Evolutionary conservation across 1,140 invertebrate genomes (phyloP).

Genomic region (Aethina tumida): DNA sequence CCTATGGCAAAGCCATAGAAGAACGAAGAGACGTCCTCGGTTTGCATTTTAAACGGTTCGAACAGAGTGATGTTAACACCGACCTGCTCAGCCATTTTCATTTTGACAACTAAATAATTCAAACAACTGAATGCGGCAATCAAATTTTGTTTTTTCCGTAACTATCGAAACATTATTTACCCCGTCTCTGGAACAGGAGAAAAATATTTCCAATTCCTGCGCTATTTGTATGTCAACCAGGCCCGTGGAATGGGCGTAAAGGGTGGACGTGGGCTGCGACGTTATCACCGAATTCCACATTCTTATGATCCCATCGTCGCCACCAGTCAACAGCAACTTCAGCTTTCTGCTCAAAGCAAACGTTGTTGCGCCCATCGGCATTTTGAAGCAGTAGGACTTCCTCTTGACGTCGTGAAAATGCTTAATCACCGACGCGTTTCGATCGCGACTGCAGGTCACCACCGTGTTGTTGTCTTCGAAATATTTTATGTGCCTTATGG

Average conservation of each 20-base stretch:
- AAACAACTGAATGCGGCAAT: not conserved
- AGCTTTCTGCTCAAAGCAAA: constrained; percentile 36
- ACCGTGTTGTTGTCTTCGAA: constrained; percentile 34
- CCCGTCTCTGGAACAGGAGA: constrained; percentile 40
- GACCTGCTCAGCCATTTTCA: no score
- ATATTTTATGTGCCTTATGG: constrained; percentile 35
- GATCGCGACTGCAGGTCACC: constrained; percentile 42
- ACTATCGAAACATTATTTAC: constrained; percentile 30
- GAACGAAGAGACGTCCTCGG: no score
- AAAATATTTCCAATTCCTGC: constrained; percentile 31
- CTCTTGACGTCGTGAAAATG: constrained; percentile 36
- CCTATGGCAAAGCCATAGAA: no score
- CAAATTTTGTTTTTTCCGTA: not conserved
- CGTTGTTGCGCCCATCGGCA: constrained; percentile 40
- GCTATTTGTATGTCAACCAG: constrained; percentile 40
- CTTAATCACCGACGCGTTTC: constrained; percentile 34
- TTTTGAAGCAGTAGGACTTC: constrained; percentile 39
- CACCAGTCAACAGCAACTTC: constrained; percentile 41
- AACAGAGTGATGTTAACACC: no score
- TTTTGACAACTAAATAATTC: not conserved
- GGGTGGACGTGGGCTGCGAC: constrained; percentile 25
- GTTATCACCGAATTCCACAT: constrained; percentile 41
- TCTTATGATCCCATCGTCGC: constrained; percentile 36
- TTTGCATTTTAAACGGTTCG: no score
- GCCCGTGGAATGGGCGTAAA: constrained; percentile 29